Evolutionary conservation across 2,888 invertebrate genomes (phyloP).

Genomic region (Linnaemya tessellans): DNA sequence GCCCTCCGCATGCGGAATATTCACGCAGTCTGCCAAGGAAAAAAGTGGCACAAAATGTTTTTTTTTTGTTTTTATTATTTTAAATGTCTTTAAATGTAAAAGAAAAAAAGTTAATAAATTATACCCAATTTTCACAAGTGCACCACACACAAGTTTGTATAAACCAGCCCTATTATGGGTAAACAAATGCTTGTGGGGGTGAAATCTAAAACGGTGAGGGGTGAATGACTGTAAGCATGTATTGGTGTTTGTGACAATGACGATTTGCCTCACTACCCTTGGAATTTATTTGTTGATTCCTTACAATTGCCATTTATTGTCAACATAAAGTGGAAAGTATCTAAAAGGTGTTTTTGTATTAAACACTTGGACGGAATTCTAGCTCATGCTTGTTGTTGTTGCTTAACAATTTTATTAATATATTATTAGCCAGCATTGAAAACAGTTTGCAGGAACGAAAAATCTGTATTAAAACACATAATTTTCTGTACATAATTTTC

Average conservation of each 20-base stretch:
- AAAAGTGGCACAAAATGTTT: slow-evolving; percentile 15
- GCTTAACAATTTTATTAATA: slow-evolving; percentile 55
- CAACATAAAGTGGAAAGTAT: slow-evolving; percentile 50
- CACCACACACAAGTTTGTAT: slow-evolving; percentile 1
- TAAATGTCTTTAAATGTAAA: slow-evolving; percentile 57
- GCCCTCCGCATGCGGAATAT: neutral
- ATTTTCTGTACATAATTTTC: slow-evolving; percentile 31
- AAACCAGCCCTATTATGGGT: neutral
- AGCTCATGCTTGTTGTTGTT: slow-evolving; percentile 14
- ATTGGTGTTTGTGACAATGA: slow-evolving; percentile 44
- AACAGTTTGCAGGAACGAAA: slow-evolving; percentile 22
- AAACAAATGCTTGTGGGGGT: slow-evolving; percentile 17
- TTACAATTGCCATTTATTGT: slow-evolving; percentile 63
- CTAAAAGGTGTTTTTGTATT: slow-evolving; percentile 52
- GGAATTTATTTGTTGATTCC: slow-evolving; percentile 59
- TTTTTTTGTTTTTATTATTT: slow-evolving; percentile 58
- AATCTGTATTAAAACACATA: slow-evolving; percentile 40
- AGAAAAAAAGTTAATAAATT: slow-evolving; percentile 12
- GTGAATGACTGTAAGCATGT: neutral
- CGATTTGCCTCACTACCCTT: slow-evolving; percentile 59
- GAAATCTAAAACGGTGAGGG: neutral
- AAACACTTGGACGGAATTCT: slow-evolving; percentile 26
- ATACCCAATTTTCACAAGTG: slow-evolving; percentile 58
- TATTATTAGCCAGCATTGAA: slow-evolving; percentile 63
- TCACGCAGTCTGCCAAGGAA: neutral